Conservation (phyloP, 2,888 invertebrate species). For the Trissonchulus sp. region DNA sequence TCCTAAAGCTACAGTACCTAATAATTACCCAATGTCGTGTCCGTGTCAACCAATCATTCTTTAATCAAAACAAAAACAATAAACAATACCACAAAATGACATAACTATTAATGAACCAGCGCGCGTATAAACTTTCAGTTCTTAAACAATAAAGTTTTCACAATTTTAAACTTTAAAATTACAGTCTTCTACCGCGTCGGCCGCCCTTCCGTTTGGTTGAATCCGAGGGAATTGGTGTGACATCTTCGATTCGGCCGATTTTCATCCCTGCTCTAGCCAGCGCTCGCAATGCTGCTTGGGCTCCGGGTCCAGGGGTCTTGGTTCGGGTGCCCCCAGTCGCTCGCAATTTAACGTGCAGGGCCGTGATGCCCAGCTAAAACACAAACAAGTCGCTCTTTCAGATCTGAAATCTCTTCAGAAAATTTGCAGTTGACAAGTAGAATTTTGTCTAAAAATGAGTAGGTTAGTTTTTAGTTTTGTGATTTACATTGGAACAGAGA, state of each 20-base stretch:
- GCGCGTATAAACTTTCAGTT: no score
- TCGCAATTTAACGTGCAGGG: constrained; percentile 92
- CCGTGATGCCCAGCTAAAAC: constrained; percentile 72
- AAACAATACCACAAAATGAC: no score
- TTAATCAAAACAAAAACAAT: no score
- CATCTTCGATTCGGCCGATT: constrained; percentile 95
- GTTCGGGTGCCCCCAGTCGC: constrained; percentile 77
- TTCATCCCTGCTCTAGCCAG: constrained; percentile 98
- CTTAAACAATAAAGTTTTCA: no score
- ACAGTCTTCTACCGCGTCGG: constrained; percentile 97
- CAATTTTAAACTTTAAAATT: constrained; percentile 55
- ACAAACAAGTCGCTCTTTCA: background rate
- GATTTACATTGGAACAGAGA: no score
- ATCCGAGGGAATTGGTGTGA: constrained; percentile 98
- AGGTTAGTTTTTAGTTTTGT: no score
- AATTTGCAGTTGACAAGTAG: no score
- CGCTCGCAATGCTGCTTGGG: constrained; percentile 88
- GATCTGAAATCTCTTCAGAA: background rate
- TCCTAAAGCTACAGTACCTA: no score
- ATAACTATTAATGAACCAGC: no score
- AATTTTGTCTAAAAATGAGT: no score
- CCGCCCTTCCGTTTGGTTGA: constrained; percentile 99
- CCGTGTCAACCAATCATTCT: no score
- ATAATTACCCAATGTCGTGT: no score
- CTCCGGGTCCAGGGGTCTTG: constrained; percentile 70